Evolutionary conservation across 2,888 invertebrate genomes (phyloP), one percentile per base, ranked within the genome.

Genomic region (Lampropteryx suffumata): DNA sequence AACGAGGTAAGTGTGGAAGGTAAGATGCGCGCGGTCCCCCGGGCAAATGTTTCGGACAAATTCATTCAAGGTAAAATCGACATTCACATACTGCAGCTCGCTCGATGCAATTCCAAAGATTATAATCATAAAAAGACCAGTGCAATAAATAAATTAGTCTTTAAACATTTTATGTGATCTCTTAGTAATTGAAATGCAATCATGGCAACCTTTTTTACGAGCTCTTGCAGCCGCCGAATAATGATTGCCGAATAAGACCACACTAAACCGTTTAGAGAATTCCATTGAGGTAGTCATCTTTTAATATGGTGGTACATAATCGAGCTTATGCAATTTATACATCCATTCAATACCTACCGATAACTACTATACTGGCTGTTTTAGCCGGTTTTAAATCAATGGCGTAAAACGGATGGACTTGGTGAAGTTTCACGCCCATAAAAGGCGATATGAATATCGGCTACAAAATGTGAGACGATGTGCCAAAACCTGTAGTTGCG

Each of bases 401-500:
- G 55, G 39, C 26, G 26, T 34, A 14, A 17, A 17, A 3, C 3
- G 17, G 46, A 39, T 33, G 32, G n/a, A 27, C 35, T 26, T 28
- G 43, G 32, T 50, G 30, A 55, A 73, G 74, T 82, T 84, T 80
- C 73, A 73, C 73, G 67, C 59, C 79, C 81, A 79, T 84, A 82
- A 75, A 78, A 30, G 57, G 47, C 44, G 47, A 50, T 53, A 57
- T 53, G 42, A 49, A 39, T 72, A 80, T 79, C 75, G 77, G 60
- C 61, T 63, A 76, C 71, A 69, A 73, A 76, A 74, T 76, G 82
- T 81, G 81, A 82, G 71, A 64, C 69, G 61, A 65, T 71, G 78
- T 70, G 66, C 84, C 84, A 78, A 85, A 89, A 89, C 87, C 82
- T 79, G 88, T 82, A 82, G 75, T 70, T 68, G 73, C 67, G 64